These are phyloP conservation scores for Nesogale talazaci DNA, from an alignment of 2,113 vertebrate species.

Conservation along the genomic window DNA sequence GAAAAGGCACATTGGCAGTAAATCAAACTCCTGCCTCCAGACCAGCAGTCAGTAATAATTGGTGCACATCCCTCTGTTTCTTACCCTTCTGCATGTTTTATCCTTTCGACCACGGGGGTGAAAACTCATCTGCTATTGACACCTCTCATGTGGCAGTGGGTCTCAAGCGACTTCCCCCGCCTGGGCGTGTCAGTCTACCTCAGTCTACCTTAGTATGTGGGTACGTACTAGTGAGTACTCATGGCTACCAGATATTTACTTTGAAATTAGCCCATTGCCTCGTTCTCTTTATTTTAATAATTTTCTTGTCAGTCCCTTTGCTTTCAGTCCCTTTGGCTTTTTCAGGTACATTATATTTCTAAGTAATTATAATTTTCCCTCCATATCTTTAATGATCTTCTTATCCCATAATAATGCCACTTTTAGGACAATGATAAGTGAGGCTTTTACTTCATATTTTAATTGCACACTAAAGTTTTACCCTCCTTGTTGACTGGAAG, in stretches of 20 bases:
- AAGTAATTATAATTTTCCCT: not conserved
- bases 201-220: not conserved
- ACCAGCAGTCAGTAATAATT: not conserved
- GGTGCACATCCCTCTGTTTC: not conserved
- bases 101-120: not conserved
- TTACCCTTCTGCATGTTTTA: not conserved
- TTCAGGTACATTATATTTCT: slow-evolving; percentile 1
- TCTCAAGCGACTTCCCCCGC: not conserved
- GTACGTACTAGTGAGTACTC: not conserved
- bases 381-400: slow-evolving; percentile 5
- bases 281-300: not conserved
- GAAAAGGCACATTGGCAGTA: not conserved
- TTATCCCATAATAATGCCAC: not conserved
- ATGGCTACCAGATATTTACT: not conserved
- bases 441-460: not conserved
- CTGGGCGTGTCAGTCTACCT: slow-evolving; percentile 26
- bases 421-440: not conserved
- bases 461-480: slow-evolving; percentile 10
- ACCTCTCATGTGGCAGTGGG: not conserved
- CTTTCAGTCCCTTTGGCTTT: slow-evolving; percentile 6
- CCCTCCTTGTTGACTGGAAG: slow-evolving; percentile 5
- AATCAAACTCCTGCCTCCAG: slow-evolving; percentile 14
- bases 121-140: not conserved
- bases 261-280: not conserved
- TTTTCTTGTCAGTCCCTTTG: not conserved